Evolutionary conservation across 2,113 vertebrate species (phyloP).

Genomic region (Colaptes auratus): DNA sequence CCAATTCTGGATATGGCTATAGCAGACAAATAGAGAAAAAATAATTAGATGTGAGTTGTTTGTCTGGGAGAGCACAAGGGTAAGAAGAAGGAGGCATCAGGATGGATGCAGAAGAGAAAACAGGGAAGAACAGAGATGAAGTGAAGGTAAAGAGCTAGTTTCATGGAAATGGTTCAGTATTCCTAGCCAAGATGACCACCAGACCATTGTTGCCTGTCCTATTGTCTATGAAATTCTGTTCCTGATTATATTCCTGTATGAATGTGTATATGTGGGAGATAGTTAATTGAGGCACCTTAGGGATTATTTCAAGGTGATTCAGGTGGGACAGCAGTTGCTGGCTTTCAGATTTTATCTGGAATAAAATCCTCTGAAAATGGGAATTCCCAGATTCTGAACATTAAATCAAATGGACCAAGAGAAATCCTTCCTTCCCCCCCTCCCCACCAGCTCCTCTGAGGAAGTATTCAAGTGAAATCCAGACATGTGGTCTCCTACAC

Average conservation of each 20-base stretch:
- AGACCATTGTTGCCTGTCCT: not conserved
- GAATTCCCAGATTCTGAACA: not conserved
- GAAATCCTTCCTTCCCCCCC: not conserved
- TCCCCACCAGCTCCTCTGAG: not conserved
- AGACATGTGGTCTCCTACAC: not conserved
- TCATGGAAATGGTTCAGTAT: not conserved
- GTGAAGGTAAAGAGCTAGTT: not conserved
- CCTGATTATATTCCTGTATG: not conserved
- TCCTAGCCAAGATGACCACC: not conserved
- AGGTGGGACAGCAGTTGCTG: rapidly evolving
- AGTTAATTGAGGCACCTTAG: not conserved
- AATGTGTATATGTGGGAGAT: not conserved
- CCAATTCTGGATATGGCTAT: not conserved
- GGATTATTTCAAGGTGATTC: not conserved
- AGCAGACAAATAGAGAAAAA: not conserved
- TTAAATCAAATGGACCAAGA: not conserved
- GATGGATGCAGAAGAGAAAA: not conserved
- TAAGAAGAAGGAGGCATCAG: not conserved
- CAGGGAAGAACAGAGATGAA: not conserved
- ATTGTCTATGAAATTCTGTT: not conserved
- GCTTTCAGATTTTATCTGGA: not conserved
- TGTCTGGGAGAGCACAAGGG: not conserved
- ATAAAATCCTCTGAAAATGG: not conserved
- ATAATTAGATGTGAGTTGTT: rapidly evolving
- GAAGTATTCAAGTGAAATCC: not conserved